Conservation (phyloP, 2,797 vertebrate species). For the Sebastes hubbsi region DNA sequence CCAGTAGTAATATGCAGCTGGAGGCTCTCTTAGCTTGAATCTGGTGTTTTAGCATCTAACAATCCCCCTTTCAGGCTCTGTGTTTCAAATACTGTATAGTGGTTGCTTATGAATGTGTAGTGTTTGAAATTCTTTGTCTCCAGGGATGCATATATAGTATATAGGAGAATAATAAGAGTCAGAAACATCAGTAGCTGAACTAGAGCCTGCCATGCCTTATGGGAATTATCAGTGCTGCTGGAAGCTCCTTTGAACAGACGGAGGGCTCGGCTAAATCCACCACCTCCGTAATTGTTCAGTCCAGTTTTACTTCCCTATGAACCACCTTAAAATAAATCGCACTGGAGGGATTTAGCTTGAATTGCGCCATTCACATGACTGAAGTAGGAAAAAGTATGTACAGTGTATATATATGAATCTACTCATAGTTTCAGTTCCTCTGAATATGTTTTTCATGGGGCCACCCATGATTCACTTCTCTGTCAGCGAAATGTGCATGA, state of each 20-base stretch:
- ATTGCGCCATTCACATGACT: neutral
- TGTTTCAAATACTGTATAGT: neutral
- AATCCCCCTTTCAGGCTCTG: neutral
- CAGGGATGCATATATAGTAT: neutral
- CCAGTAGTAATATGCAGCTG: neutral
- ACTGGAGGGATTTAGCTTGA: neutral
- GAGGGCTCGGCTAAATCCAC: neutral
- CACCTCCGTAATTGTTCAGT: slow-evolving; percentile 2
- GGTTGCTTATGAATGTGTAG: neutral
- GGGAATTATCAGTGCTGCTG: slow-evolving; percentile 4
- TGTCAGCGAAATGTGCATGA: neutral
- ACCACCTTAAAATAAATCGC: neutral
- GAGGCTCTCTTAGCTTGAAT: neutral
- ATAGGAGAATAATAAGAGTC: neutral
- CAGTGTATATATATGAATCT: neutral
- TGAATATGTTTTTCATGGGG: neutral
- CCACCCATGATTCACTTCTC: slow-evolving; percentile 8
- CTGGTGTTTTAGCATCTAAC: neutral
- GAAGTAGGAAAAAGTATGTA: neutral
- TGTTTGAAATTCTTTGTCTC: neutral
- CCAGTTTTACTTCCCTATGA: slow-evolving; percentile 14
- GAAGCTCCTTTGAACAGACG: slow-evolving; percentile 4
- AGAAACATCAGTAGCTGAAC: slow-evolving; percentile 1
- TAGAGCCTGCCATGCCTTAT: neutral
- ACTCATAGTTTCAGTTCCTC: slow-evolving; percentile 26